Percentiles rank a stretch among this genome's conserved stretches.
phyloP scores from a whole-genome alignment of 2,113 vertebrate genomes.

The Malurus melanocephalus region DNA sequence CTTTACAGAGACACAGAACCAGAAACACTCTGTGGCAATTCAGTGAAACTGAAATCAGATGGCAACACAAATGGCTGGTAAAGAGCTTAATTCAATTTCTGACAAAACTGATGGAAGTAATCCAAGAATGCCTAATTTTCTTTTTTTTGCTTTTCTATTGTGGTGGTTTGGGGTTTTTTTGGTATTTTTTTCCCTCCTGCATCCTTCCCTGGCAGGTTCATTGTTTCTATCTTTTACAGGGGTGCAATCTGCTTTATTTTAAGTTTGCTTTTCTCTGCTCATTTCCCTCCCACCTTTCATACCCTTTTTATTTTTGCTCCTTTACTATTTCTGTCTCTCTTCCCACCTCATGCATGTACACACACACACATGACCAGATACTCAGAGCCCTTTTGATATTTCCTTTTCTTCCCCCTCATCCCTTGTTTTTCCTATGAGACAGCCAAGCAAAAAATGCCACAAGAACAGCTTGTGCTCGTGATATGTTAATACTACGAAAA shows the following conservation, averaged over 20 bases:
- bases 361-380: neutral
- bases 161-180: neutral
- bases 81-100: neutral
- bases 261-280: neutral
- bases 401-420: neutral
- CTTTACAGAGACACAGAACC: neutral
- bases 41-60: neutral
- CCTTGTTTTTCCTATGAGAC: constrained; percentile 6
- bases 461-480: constrained; percentile 7
- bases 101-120: neutral
- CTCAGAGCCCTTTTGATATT: neutral
- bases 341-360: neutral
- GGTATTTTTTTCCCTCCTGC: neutral
- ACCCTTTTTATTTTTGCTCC: neutral
- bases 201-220: neutral
- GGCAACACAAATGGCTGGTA: neutral
- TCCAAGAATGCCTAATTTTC: neutral
- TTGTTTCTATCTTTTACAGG: neutral
- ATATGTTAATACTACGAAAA: neutral
- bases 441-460: constrained; percentile 2
- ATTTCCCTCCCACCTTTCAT: neutral
- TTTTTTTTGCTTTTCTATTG: neutral
- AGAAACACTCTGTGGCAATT: neutral
- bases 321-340: neutral
- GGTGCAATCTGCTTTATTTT: neutral